Evolutionary conservation across 2,797 vertebrate species (phyloP).

Genomic region (Muscicapa striata): DNA sequence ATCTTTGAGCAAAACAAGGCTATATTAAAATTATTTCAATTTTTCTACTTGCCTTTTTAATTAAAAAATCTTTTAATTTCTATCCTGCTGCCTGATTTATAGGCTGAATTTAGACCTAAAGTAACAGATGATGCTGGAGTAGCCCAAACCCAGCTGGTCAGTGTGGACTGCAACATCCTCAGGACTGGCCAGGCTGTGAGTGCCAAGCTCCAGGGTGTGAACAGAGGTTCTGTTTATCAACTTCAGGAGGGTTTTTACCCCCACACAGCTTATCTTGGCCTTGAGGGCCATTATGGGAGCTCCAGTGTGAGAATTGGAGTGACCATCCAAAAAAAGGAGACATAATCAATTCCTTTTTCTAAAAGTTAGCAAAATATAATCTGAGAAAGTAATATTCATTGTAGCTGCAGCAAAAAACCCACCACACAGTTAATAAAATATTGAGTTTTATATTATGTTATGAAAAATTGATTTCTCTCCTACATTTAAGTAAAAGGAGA

Average conservation of each 20-base stretch:
- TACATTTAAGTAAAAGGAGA: background rate
- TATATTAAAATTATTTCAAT: background rate
- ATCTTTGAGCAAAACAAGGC: background rate
- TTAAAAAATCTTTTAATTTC: background rate
- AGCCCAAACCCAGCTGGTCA: background rate
- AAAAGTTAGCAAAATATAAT: background rate
- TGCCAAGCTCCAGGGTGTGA: background rate
- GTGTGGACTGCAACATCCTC: background rate
- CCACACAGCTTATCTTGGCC: rapidly evolving
- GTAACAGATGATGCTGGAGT: background rate
- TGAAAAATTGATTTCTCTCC: background rate
- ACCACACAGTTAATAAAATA: background rate
- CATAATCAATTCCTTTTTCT: background rate
- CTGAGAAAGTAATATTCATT: background rate
- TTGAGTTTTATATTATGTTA: background rate
- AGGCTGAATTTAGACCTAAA: background rate
- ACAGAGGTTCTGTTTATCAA: background rate
- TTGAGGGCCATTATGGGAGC: background rate
- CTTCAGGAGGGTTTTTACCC: background rate
- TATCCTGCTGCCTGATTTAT: background rate
- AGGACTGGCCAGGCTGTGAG: background rate
- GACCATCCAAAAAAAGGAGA: background rate
- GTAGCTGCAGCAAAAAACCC: background rate
- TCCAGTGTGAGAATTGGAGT: background rate
- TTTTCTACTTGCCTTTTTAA: background rate